phyloP scores from a whole-genome alignment of 2,113 vertebrate genomes.

The Neogobius melanostomus region DNA sequence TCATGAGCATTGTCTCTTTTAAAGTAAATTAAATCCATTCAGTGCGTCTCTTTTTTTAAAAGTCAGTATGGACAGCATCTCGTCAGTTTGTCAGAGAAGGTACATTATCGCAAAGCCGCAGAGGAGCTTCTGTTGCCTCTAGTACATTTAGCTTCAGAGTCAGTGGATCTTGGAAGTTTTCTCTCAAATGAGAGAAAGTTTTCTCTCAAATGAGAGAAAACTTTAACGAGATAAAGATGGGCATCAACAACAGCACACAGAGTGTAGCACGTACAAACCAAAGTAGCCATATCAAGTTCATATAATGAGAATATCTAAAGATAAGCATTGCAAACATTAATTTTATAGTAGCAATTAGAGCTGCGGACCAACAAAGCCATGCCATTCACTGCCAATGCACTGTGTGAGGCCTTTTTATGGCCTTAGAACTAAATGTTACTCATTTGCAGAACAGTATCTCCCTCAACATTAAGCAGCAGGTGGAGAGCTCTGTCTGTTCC shows the following conservation, averaged over 20 bases:
- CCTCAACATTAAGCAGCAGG: slow-evolving; percentile 17
- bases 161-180: not conserved
- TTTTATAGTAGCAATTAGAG: slow-evolving; percentile 2
- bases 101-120: slow-evolving; percentile 19
- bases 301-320: slow-evolving; percentile 9
- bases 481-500: slow-evolving; percentile 5
- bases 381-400: not conserved
- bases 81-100: slow-evolving; percentile 15
- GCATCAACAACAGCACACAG: not conserved
- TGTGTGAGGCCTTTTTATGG: slow-evolving; percentile 13
- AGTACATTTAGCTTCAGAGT: not conserved
- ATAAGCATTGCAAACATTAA: not conserved
- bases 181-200: not conserved
- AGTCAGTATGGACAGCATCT: slow-evolving; percentile 9
- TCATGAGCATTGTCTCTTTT: slow-evolving; percentile 19
- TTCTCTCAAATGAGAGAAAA: not conserved
- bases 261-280: not conserved
- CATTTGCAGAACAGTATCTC: slow-evolving; percentile 1
- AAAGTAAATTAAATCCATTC: slow-evolving; percentile 38
- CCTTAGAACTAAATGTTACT: slow-evolving; percentile 6
- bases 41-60: slow-evolving; percentile 31
- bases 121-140: not conserved
- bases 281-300: not conserved
- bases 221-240: slow-evolving; percentile 10
- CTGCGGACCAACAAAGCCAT: not conserved